Percentiles rank a stretch among this genome's conserved stretches.
These are phyloP conservation scores for Drosophila malerkotliana DNA, from an alignment of 1,140 invertebrate genomes.

Conservation along the genomic window DNA sequence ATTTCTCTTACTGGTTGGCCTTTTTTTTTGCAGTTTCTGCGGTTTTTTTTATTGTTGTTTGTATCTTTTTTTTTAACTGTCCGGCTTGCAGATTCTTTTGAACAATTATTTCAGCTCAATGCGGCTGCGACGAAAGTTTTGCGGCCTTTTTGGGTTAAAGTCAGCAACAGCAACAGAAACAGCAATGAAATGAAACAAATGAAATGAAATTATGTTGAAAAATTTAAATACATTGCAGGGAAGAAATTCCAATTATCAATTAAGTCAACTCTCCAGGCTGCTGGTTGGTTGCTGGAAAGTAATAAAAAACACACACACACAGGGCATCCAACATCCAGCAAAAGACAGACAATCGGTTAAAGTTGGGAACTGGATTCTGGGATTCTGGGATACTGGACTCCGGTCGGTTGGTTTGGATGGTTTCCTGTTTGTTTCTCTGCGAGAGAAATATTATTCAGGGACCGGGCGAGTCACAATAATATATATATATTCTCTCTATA, in stretches of 20 bases:
- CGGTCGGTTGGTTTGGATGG: slow-evolving; percentile 8
- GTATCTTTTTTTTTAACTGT: slow-evolving; percentile 32
- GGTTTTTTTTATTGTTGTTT: slow-evolving; percentile 72
- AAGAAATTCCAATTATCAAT: slow-evolving; percentile 80
- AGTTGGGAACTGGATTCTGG: slow-evolving; percentile 23
- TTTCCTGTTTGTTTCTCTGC: slow-evolving; percentile 40
- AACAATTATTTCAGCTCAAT: slow-evolving; percentile 68
- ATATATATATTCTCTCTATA: neutral
- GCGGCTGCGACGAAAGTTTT: slow-evolving; percentile 46
- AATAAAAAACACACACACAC: slow-evolving; percentile 51
- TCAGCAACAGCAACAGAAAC: slow-evolving; percentile 27
- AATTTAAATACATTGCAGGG: slow-evolving; percentile 74
- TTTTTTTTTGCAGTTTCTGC: slow-evolving; percentile 59
- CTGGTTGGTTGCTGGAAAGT: slow-evolving; percentile 33
- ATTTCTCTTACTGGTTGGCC: slow-evolving; percentile 23
- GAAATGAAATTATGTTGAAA: slow-evolving; percentile 78
- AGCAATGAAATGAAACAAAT: slow-evolving; percentile 50
- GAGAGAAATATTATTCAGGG: slow-evolving; percentile 35
- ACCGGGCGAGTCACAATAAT: slow-evolving; percentile 6
- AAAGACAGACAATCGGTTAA: neutral
- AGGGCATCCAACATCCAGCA: neutral
- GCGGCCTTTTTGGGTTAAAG: slow-evolving; percentile 64
- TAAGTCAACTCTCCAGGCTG: slow-evolving; percentile 58
- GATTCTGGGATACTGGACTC: slow-evolving; percentile 9
- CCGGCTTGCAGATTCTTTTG: slow-evolving; percentile 67